phyloP scores from a whole-genome alignment of 2,113 vertebrate genomes.

The Ctenomys sociabilis region DNA sequence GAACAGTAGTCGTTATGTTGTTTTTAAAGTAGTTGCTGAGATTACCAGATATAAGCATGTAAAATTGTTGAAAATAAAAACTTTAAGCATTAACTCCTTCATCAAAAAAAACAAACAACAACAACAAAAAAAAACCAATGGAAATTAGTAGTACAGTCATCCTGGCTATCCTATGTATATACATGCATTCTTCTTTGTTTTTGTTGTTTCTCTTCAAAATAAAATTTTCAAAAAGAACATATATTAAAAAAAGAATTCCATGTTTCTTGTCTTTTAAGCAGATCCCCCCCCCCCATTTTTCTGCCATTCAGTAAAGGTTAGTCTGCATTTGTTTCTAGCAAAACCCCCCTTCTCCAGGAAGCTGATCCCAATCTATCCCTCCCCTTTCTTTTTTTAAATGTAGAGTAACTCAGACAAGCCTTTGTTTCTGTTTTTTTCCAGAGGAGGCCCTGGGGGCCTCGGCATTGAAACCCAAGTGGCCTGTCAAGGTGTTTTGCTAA shows the following conservation, averaged over 20 bases:
- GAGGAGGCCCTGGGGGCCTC: not conserved
- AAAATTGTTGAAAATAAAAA: too few relatives aligned
- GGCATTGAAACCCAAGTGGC: constrained; percentile 1
- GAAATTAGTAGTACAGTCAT: too few relatives aligned
- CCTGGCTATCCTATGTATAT: too few relatives aligned
- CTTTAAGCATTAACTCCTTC: too few relatives aligned
- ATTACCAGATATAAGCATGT: too few relatives aligned
- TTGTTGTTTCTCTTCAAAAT: too few relatives aligned
- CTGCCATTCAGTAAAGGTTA: not conserved
- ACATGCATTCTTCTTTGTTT: too few relatives aligned
- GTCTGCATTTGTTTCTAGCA: not conserved
- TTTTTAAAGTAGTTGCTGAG: too few relatives aligned
- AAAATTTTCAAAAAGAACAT: too few relatives aligned
- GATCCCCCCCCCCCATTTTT: not conserved
- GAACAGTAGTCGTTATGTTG: too few relatives aligned
- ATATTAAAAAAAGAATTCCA: not conserved
- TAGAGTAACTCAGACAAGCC: not conserved
- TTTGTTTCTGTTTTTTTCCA: constrained; percentile 13
- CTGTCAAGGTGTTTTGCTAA: constrained; percentile 45
- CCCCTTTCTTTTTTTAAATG: not conserved
- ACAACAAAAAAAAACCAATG: too few relatives aligned
- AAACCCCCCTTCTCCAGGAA: not conserved
- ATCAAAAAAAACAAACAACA: too few relatives aligned
- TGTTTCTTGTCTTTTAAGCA: not conserved
- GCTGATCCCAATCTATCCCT: not conserved